Evolutionary conservation across 2,113 vertebrate species (phyloP), one percentile per base, ranked within the genome.

Genomic region (Seriola rivoliana): DNA sequence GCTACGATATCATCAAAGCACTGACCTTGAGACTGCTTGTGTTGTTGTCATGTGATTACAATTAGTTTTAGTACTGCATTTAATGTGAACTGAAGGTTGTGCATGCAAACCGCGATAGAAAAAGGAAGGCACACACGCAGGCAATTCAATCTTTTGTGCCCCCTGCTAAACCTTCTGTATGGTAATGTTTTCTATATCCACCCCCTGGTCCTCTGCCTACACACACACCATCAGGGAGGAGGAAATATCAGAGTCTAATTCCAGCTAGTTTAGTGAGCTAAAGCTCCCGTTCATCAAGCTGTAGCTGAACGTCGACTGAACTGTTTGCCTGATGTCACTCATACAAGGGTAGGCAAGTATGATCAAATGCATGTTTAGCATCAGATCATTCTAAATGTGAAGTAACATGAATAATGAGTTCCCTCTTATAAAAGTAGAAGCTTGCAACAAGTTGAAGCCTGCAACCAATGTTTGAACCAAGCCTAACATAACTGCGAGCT

Each of bases 1-100:
- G 85, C 75, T 55, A 63, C 67, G 42, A 85, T 87, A 88, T 88
- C 85, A 88, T 88, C 90, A 85, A 85, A 88, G 77, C 57, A 2
- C 77, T 82, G 90, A 92, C 89, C 88, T 89, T 83, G 71, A 85
- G 59, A 67, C 75, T 64, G 84, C 75, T 65, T 32, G 79, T 73
- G 81, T 75, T 83, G 85, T 84, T 81, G 85, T 84, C 75, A 70
- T 71, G 75, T 57, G 23, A 86, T 88, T 73, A 82, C 83, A 89
- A 80, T 88, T 86, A 85, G 72, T 71, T 82, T 85, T 44, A 64
- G 67, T 29, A 59, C 32, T 25, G 36, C 64, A 48, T 85, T 85
- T 90, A 68, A 55, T 29, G 12, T 65, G 75, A 71, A 65, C 32
- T 64, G 23, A 77, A 71, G 67, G 54, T 63, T 75, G 69, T 16